These are phyloP conservation scores for Lepidocyrtoides sp. DNA, from an alignment of 2,888 invertebrate species.

Conservation along the genomic window DNA sequence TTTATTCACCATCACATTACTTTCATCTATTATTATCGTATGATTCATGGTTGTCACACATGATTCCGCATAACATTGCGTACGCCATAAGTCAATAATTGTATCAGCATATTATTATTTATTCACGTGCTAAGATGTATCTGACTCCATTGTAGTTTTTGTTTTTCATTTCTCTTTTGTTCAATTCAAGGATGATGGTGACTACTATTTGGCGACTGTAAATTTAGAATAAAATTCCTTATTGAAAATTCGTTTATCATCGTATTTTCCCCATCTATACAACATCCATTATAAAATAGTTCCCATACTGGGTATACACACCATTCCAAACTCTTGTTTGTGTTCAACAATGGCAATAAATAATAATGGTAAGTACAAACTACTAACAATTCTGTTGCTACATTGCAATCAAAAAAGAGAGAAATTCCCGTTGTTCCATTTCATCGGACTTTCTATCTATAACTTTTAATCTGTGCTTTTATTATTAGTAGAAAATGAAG, in stretches of 20 bases:
- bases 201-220: not conserved
- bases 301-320: no score
- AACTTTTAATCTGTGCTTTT: slow-evolving; percentile 41
- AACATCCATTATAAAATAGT: no score
- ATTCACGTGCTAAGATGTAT: not conserved
- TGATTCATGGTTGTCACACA: slow-evolving; percentile 44
- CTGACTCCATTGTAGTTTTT: not conserved
- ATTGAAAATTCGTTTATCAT: slow-evolving; percentile 30
- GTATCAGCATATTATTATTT: not conserved
- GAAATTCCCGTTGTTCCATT: slow-evolving; percentile 75
- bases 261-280: not conserved
- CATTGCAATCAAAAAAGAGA: slow-evolving; percentile 12
- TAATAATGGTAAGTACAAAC: slow-evolving; percentile 6
- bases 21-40: not conserved
- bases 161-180: not conserved
- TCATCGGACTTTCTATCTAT: slow-evolving; percentile 76
- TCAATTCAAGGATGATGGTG: not conserved
- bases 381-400: not conserved
- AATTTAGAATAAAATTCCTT: not conserved
- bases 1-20: slow-evolving; percentile 15
- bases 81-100: not conserved
- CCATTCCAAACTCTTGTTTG: not conserved
- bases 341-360: not conserved
- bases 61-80: slow-evolving; percentile 41
- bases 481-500: slow-evolving; percentile 36